phyloP scores from a whole-genome alignment of 2,888 invertebrate species.

The Serripes groenlandicus region DNA sequence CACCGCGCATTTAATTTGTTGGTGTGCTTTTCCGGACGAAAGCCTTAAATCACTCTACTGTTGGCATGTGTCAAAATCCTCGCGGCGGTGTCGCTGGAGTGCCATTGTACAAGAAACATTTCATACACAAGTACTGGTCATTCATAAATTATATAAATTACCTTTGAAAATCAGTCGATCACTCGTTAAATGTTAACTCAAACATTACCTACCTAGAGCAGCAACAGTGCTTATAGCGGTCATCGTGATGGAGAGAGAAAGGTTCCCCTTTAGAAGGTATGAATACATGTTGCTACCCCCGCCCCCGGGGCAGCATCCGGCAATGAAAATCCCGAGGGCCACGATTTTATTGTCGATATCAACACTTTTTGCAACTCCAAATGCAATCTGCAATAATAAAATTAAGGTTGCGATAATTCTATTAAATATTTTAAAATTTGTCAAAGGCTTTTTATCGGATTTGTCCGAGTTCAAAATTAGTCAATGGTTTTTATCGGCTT shows the following conservation, averaged over 20 bases:
- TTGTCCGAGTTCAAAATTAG: no score
- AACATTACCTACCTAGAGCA: constrained; percentile 90
- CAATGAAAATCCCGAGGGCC: constrained; percentile 87
- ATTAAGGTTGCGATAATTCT: no score
- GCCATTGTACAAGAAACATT: no score
- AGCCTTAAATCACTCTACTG: no score
- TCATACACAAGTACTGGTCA: no score
- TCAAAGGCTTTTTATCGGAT: no score
- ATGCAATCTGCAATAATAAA: constrained; percentile 77
- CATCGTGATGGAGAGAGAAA: constrained; percentile 97
- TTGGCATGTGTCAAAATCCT: no score
- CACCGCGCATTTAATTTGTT: not conserved
- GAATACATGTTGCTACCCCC: constrained; percentile 99
- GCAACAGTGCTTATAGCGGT: constrained; percentile 95
- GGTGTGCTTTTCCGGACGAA: no score
- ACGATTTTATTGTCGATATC: constrained; percentile 73
- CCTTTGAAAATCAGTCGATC: not conserved
- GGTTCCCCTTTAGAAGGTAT: constrained; percentile 95
- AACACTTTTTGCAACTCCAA: constrained; percentile 74
- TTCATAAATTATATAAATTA: no score
- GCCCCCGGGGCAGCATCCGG: constrained; percentile 88
- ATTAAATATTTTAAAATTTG: no score
- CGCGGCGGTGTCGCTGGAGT: no score
- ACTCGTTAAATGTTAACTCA: not conserved
- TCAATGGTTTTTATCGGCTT: no score